A percentile compares a stretch with the other conserved stretches of the same genome.
phyloP scores from a whole-genome alignment of 2,888 invertebrate species.

The Arenicola marina region DNA sequence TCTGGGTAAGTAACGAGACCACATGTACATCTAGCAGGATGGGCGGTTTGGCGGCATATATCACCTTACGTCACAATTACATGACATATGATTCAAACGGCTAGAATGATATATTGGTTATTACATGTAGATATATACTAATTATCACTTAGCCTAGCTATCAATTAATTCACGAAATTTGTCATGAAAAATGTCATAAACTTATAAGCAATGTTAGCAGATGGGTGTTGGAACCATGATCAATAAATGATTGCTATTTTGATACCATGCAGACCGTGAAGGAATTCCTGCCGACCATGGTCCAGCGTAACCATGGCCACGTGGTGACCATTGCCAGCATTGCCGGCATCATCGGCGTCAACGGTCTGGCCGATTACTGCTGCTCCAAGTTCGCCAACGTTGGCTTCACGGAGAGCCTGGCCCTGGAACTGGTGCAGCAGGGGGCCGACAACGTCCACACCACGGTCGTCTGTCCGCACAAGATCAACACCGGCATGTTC shows the following conservation, averaged over 20 bases:
- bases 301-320: conserved; percentile 84
- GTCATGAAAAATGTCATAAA: too few relatives aligned
- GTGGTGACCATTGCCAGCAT: conserved; percentile 91
- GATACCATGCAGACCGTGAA: conserved; percentile 77
- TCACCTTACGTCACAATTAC: too few relatives aligned
- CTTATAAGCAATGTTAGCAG: too few relatives aligned
- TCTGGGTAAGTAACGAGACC: conserved; percentile 53
- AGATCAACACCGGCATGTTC: conserved; percentile 98
- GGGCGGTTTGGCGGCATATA: too few relatives aligned
- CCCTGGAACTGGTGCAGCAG: conserved; percentile 52
- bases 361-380: conserved; percentile 76
- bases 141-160: too few relatives aligned
- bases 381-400: conserved; percentile 93
- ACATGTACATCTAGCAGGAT: too few relatives aligned
- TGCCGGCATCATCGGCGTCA: conserved; percentile 77
- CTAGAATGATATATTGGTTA: too few relatives aligned
- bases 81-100: too few relatives aligned
- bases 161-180: too few relatives aligned
- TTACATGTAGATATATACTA: too few relatives aligned
- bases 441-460: conserved; percentile 73
- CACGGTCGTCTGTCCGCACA: conserved; percentile 91
- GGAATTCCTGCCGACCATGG: conserved; percentile 89
- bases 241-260: neutral
- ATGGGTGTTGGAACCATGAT: too few relatives aligned
- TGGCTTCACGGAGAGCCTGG: conserved; percentile 89